Evolutionary conservation across 2,888 invertebrate species (phyloP), one percentile per base, ranked within the genome.

Genomic region (Erebia palarica): DNA sequence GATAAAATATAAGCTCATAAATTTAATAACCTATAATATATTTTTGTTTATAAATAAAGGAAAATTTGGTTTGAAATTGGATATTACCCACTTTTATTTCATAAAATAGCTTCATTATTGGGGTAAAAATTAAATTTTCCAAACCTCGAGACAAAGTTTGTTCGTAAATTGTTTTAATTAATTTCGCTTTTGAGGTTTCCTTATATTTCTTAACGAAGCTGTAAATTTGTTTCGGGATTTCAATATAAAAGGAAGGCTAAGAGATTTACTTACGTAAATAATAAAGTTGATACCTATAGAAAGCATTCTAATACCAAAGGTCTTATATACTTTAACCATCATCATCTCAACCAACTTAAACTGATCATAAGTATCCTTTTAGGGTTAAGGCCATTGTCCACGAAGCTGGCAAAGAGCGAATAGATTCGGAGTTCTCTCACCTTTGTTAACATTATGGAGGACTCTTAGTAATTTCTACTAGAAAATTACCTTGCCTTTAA

Each of bases 101-200:
- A 10, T 55, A 18, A 18, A 55, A 55, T 55, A 55, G 18, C 10
- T 18, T 55, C 8, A 55, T 55, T 55, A 55, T 16, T 18, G 55
- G 2, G 55, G 16, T 55, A 55, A 55, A 55, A 18, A 18, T 55
- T 55, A 18, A 55, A 55, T 55, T 55, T 16, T 9, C 55, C 55
- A 18, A 10, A 55, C 10, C 18, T 55, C 18, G 10, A 55, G 18
- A 55, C 55, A 18, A 71, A 71, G 55, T 65, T 69, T 13, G 60
- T 65, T 65, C 55, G 58, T 57, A 69, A 72, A 78, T 76, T 79
- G 74, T 27, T 73, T 70, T 78, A 78, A 79, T 80, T 80, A 78
- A 81, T 78, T 80, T 78, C 63, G 36, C 74, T 77, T 76, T 70
- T 69, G 69, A 68, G 64, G 70, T 55, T 55, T 55, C 47, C 63